Conservation (phyloP, 2,797 vertebrate species). For the Gymnothorax javanicus region DNA sequence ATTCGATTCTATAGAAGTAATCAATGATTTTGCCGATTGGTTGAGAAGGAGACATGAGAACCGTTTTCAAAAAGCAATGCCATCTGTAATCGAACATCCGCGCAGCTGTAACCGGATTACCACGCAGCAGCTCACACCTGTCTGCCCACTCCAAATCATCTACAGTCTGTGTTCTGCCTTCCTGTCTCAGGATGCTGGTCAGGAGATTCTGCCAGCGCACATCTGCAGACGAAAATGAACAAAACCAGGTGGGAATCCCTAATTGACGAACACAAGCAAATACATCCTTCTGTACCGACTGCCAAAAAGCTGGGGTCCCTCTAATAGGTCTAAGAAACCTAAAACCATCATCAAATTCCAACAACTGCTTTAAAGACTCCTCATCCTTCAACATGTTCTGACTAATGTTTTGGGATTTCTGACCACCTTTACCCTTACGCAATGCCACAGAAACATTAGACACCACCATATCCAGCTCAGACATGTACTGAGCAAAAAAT, state of each 20-base stretch:
- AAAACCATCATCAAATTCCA: constrained; percentile 9
- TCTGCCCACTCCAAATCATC: no score
- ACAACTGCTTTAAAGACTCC: constrained; percentile 11
- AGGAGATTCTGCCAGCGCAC: no score
- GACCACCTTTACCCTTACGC: background rate
- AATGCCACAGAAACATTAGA: constrained; percentile 31
- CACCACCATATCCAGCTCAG: constrained; percentile 17
- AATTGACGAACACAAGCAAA: constrained; percentile 6
- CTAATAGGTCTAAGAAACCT: background rate
- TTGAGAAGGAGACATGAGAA: constrained; percentile 25
- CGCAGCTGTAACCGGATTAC: constrained; percentile 16
- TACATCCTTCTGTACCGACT: background rate
- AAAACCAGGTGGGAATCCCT: background rate
- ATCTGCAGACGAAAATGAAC: no score
- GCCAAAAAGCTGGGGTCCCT: background rate
- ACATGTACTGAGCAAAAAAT: constrained; percentile 28
- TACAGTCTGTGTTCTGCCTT: background rate
- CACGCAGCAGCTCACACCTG: background rate
- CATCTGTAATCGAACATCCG: constrained; percentile 15
- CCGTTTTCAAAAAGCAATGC: constrained; percentile 12
- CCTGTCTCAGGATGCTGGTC: no score
- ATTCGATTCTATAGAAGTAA: no score
- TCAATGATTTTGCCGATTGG: constrained; percentile 3
- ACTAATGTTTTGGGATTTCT: background rate
- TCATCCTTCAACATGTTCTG: background rate